Evolutionary conservation across 2,113 vertebrate genomes (phyloP), one percentile per base, ranked within the genome.

Genomic region (Zapus hudsonius): DNA sequence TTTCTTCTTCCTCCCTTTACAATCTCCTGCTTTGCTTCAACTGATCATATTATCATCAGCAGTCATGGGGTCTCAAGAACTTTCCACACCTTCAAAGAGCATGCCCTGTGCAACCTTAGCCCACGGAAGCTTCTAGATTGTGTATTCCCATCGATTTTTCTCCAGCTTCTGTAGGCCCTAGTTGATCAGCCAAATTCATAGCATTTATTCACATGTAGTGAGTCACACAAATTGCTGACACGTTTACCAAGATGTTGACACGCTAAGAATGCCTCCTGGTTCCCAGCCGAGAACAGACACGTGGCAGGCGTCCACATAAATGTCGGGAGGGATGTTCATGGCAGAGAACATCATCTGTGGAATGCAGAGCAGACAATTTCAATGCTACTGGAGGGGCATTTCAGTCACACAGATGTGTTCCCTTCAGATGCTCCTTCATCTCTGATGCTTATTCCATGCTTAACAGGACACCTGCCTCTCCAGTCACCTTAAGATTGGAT

Each of bases 211-310:
- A 93, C 23, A 0, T 13, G 40, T 57, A 47, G 22, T 20, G 94
- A 93, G 73, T 96, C 12, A 1, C 22, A 80, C 73, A 73, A 78
- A 94, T 84, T 82, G 90, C 80, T 64, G 91, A 78, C 61, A 52
- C 1, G 94, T 96, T 95, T 91, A 92, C 78, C 72, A 66, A 78
- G 9, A 94, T 29, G 66, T 89, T 93, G 95, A 95, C 80, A 95
- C 22, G 47, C 40, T 86, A 80, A 87, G 83, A 95, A 95, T 69
- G 89, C 94, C 20, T 29, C 44, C 84, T 7, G 64, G 94, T 36
- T 75, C 67, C 91, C 88, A 76, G 69, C 59, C 67, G 79, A 94
- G 94, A 3, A 40, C 42, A 11, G 52, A 38, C 27, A 89, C 33
- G 4, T 22, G 55, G 84, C 1, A 0, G 17, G 11, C 1, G 0